A percentile compares a stretch with the other conserved stretches of the same genome.
Evolutionary conservation across 2,888 invertebrate species (phyloP).

Genomic region (Mallateleia sp.): DNA sequence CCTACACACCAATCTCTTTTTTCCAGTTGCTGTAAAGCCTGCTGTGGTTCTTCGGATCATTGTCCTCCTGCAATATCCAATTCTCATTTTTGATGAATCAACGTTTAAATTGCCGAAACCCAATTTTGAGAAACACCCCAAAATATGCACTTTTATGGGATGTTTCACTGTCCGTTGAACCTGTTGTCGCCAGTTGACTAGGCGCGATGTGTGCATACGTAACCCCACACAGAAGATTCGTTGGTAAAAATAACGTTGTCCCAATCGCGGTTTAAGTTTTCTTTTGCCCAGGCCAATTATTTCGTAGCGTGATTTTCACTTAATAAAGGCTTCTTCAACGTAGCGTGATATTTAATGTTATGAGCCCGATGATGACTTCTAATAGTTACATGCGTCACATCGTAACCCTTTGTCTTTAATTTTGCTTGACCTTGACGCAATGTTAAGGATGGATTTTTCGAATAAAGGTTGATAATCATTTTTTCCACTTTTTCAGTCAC

Average conservation of each 20-base stretch:
- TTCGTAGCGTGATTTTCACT: slow-evolving; percentile 6
- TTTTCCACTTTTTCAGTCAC: slow-evolving; percentile 9
- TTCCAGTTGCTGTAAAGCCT: slow-evolving; percentile 22
- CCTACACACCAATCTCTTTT: slow-evolving; percentile 2
- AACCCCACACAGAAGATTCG: slow-evolving; percentile 71
- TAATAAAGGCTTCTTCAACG: slow-evolving; percentile 7
- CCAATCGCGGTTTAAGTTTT: not conserved
- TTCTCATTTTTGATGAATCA: slow-evolving; percentile 16
- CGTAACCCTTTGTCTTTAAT: not conserved
- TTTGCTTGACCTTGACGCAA: not conserved
- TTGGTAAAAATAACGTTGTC: slow-evolving; percentile 72
- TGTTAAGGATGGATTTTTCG: not conserved
- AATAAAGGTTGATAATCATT: not conserved
- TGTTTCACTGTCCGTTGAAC: slow-evolving; percentile 65
- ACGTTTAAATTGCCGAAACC: slow-evolving; percentile 31
- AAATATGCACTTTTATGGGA: slow-evolving; percentile 28
- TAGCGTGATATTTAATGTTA: not conserved
- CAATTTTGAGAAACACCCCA: slow-evolving; percentile 43
- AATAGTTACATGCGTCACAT: not conserved
- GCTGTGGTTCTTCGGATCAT: slow-evolving; percentile 14
- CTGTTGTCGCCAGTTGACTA: slow-evolving; percentile 53
- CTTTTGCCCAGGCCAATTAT: not conserved
- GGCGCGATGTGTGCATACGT: slow-evolving; percentile 43
- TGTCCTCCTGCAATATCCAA: slow-evolving; percentile 37
- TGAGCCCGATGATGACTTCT: not conserved